These are phyloP conservation scores for Creontiades dilutus DNA, from an alignment of 2,888 invertebrate genomes.

Conservation along the genomic window DNA sequence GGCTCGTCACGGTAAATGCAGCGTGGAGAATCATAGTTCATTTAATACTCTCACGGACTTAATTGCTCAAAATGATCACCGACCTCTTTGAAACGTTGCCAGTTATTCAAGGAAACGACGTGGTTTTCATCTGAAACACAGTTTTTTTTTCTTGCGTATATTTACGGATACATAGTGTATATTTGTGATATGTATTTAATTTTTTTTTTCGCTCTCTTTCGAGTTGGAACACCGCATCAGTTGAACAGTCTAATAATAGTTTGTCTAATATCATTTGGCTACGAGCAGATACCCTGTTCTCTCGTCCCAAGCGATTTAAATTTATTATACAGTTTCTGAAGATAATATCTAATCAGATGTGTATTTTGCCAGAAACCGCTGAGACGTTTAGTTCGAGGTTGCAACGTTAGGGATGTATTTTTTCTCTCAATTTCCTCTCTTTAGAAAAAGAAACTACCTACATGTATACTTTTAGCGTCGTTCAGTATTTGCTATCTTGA, in stretches of 20 bases:
- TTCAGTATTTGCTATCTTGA: too few species aligned
- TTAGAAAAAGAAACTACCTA: neutral
- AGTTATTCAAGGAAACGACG: neutral
- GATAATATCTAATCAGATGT: neutral
- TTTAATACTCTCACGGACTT: neutral
- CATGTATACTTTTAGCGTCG: too few species aligned
- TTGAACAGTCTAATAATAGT: neutral
- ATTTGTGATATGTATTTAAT: neutral
- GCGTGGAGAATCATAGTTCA: neutral
- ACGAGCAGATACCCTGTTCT: neutral
- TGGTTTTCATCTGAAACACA: neutral
- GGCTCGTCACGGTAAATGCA: constrained; percentile 4
- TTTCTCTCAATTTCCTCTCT: neutral
- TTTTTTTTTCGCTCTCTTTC: neutral
- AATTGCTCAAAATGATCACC: constrained; percentile 12
- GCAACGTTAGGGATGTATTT: neutral
- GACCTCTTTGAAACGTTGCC: neutral
- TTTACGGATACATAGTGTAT: neutral
- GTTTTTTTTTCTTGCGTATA: neutral
- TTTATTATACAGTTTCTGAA: neutral
- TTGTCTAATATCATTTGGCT: neutral
- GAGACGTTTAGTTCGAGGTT: neutral
- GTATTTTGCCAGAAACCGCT: neutral
- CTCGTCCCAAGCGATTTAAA: neutral
- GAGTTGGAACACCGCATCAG: neutral